These are phyloP conservation scores for Exocentrus adspersus DNA, from an alignment of 2,888 invertebrate species.

Conservation along the genomic window DNA sequence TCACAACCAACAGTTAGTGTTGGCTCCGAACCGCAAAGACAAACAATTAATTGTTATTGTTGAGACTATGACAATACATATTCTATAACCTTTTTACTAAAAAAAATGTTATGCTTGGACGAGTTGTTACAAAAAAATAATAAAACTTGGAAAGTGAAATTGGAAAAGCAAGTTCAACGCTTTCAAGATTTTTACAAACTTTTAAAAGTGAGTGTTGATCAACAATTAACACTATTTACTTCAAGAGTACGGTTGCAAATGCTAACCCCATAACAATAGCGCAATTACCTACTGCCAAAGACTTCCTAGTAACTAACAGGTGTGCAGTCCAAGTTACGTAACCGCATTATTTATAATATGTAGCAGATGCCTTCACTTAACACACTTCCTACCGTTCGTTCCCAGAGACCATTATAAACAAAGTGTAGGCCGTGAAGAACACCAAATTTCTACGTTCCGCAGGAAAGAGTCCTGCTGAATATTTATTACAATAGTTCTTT, in stretches of 20 bases:
- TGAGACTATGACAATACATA: background rate
- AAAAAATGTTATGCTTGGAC: background rate
- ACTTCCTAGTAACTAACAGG: too few relatives aligned
- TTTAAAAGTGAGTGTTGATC: too few relatives aligned
- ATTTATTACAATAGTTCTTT: too few relatives aligned
- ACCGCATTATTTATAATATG: background rate
- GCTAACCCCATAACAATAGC: too few relatives aligned
- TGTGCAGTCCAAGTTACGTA: conserved; percentile 1
- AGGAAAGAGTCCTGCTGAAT: background rate
- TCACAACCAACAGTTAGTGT: too few relatives aligned
- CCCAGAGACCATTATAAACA: background rate
- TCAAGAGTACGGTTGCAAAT: too few relatives aligned
- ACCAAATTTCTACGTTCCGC: background rate
- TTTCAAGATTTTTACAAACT: too few relatives aligned
- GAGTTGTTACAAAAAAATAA: background rate
- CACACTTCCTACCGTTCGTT: background rate
- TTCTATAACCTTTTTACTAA: background rate
- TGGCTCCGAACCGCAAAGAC: conserved; percentile 9
- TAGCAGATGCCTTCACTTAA: background rate
- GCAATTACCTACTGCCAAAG: too few relatives aligned
- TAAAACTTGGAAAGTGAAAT: background rate
- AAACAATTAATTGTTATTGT: background rate
- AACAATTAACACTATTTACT: too few relatives aligned
- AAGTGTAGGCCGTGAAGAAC: background rate
- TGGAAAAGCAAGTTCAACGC: background rate